Evolutionary conservation across 2,113 vertebrate species (phyloP), one percentile per base, ranked within the genome.

Genomic region (Erinaceus europaeus): DNA sequence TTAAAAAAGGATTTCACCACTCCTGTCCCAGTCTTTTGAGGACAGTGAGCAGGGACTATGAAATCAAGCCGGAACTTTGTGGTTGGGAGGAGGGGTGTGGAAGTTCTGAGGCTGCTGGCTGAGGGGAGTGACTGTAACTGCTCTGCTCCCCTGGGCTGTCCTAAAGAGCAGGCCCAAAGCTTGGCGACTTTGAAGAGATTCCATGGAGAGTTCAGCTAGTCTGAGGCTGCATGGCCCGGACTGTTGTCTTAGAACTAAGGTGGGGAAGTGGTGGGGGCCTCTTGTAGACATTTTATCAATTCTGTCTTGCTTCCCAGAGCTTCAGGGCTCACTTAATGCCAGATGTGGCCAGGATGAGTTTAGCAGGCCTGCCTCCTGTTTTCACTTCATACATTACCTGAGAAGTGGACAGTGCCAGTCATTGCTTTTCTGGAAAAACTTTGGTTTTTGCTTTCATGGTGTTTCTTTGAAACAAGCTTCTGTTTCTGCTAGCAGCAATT

Each of bases 401-500:
- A 32, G 69, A 21, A 52, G 8, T 77, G 86, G 68, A 74, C 91
- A 67, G 7, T 84, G 57, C n/a, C 68, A 48, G 15, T 77, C 64
- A 75, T 78, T 71, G 79, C 25, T 94, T 81, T 92, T 83, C 83
- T 86, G 0, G 75, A 72, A 84, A 85, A 55, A 9, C 27, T 69
- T 73, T 75, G 75, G 40, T 27, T 81, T 93, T 84, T 90, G 48
- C 64, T 94, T 92, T 86, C 52, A 25, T 76, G 32, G 34, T 75
- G 15, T 12, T 86, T 29, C 18, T 91, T 86, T 90, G 71, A 84
- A 52, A 61, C 36, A 20, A 84, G 83, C 44, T 71, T 80, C n/a
- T 29, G 59, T 79, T 88, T 82, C 40, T 74, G 52, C 46, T 40
- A 38, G 21, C 78, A 57, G 50, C 50, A 9, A 52, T 52, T n/a